Percentiles rank a stretch among this genome's conserved stretches.
These are phyloP conservation scores for Plutella xylostella DNA, from an alignment of 2,888 invertebrate genomes.

Conservation along the genomic window DNA sequence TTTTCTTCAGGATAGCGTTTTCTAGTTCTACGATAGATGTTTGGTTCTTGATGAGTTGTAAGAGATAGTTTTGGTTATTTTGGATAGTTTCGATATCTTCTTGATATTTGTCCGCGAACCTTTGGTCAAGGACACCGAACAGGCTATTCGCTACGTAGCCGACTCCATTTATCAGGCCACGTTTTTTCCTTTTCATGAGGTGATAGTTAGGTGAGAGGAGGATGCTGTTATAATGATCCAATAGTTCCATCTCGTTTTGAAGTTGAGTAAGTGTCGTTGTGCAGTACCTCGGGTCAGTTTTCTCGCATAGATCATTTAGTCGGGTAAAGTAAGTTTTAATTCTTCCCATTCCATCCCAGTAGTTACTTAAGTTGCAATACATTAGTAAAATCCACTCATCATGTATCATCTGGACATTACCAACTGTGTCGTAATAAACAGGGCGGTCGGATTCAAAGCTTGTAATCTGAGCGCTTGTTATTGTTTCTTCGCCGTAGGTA, in stretches of 20 bases:
- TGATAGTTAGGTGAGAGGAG: slow-evolving; percentile 9
- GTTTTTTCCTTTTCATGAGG: slow-evolving; percentile 8
- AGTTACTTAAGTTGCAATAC: slow-evolving; percentile 15
- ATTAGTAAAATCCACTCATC: slow-evolving; percentile 16
- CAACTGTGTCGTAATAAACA: slow-evolving; percentile 13
- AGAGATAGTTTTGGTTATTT: slow-evolving; percentile 10
- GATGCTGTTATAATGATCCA: slow-evolving; percentile 10
- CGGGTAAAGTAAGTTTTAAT: slow-evolving; percentile 6
- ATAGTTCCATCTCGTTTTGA: slow-evolving; percentile 8
- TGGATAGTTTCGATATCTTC: slow-evolving; percentile 11
- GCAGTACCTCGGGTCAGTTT: slow-evolving; percentile 10
- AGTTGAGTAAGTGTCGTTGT: slow-evolving; percentile 4
- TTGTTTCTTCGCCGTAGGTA: no score
- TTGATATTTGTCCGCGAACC: no score
- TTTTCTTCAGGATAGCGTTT: slow-evolving; percentile 12
- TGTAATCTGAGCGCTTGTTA: slow-evolving; percentile 9
- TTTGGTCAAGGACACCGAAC: slow-evolving; percentile 14
- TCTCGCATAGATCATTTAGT: slow-evolving; percentile 2
- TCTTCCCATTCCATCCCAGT: slow-evolving; percentile 9
- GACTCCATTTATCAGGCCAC: slow-evolving; percentile 12
- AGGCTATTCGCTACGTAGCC: slow-evolving; percentile 11
- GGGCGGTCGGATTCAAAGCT: slow-evolving; percentile 9
- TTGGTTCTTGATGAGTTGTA: slow-evolving; percentile 12
- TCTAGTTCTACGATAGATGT: slow-evolving; percentile 13
- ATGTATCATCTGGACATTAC: slow-evolving; percentile 13